These are phyloP conservation scores for Hemibagrus guttatus DNA, from an alignment of 2,797 vertebrate species.

Conservation along the genomic window DNA sequence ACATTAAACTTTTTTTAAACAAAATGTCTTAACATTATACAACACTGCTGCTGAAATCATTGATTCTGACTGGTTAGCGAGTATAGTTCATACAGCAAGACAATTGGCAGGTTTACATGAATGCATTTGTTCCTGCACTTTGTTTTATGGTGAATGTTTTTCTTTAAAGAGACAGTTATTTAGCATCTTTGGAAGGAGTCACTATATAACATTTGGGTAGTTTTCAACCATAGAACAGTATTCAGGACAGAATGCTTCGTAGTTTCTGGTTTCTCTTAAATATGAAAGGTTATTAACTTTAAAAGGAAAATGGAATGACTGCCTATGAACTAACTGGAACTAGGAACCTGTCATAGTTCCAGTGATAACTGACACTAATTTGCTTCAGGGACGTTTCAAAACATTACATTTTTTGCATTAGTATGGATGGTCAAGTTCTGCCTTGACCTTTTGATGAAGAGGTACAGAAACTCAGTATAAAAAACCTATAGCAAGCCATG, in stretches of 20 bases:
- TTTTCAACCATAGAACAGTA: background rate
- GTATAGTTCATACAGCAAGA: background rate
- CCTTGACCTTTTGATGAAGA: background rate
- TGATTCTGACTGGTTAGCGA: background rate
- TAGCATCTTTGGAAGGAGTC: background rate
- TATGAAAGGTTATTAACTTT: background rate
- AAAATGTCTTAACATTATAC: background rate
- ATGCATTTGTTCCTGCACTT: background rate
- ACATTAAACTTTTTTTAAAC: background rate
- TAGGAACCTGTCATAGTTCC: too few species aligned
- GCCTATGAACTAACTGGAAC: background rate
- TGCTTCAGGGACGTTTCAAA: background rate
- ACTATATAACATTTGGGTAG: background rate
- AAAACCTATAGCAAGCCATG: background rate
- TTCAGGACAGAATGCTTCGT: background rate
- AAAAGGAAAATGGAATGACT: background rate
- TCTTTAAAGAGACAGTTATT: background rate
- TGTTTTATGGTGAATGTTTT: background rate
- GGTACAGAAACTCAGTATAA: background rate
- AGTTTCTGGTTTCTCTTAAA: background rate
- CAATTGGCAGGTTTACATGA: background rate
- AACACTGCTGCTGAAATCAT: background rate
- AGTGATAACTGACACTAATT: background rate
- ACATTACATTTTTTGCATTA: background rate
- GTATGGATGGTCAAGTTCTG: background rate